These are phyloP conservation scores for Lampropteryx suffumata DNA, from an alignment of 2,888 invertebrate species.

Conservation along the genomic window DNA sequence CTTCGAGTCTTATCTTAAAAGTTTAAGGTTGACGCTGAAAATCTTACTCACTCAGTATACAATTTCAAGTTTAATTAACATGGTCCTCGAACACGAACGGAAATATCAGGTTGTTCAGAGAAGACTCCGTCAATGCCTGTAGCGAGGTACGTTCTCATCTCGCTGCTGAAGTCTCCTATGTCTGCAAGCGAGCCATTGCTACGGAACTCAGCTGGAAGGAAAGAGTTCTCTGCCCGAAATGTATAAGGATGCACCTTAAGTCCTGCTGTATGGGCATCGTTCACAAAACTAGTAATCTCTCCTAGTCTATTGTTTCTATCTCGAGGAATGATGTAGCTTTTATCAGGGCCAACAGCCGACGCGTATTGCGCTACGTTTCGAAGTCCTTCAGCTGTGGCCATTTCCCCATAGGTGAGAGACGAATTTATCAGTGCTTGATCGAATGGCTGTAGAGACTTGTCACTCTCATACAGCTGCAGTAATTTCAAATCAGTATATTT, in stretches of 20 bases:
- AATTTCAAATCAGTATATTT: conserved; percentile 57
- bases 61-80: conserved; percentile 10
- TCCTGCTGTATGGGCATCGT: conserved; percentile 61
- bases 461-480: conserved; percentile 56
- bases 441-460: conserved; percentile 47
- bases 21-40: too few species aligned
- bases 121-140: conserved; percentile 72
- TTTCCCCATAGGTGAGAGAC: conserved; percentile 57
- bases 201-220: conserved; percentile 22
- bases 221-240: conserved; percentile 43
- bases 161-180: conserved; percentile 59
- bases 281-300: conserved; percentile 57
- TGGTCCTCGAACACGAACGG: conserved; percentile 43
- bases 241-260: conserved; percentile 71
- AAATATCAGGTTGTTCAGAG: conserved; percentile 68
- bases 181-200: conserved; percentile 32
- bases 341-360: conserved; percentile 67
- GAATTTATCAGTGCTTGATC: conserved; percentile 55
- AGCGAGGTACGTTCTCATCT: conserved; percentile 58
- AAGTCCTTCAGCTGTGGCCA: conserved; percentile 65
- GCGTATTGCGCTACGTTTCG: conserved; percentile 66
- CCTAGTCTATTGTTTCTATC: conserved; percentile 52
- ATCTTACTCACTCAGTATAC: too few species aligned
- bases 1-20: neutral
- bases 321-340: conserved; percentile 66